Percentiles rank a stretch among this genome's conserved stretches.
Conservation (phyloP, 2,113 vertebrate species). For the Calypte anna region DNA sequence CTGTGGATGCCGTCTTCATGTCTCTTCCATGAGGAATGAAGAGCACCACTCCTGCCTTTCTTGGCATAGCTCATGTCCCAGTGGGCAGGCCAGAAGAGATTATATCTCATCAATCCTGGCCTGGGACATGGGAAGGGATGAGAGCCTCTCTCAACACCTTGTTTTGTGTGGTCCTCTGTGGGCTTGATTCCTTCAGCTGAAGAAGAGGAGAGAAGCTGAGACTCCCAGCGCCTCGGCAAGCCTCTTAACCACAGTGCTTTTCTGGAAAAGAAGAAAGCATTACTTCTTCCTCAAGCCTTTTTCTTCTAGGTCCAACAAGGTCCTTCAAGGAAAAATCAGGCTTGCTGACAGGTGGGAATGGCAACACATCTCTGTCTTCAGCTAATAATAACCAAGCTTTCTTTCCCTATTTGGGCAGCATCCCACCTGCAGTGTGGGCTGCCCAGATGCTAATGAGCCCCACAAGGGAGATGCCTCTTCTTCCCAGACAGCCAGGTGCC, state of each 20-base stretch:
- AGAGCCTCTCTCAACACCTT: not conserved
- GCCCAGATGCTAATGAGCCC: not conserved
- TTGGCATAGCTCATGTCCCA: not conserved
- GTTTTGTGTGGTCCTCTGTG: not conserved
- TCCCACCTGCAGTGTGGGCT: not conserved
- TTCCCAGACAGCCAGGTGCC: not conserved
- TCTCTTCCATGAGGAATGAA: not conserved
- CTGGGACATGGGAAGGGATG: not conserved
- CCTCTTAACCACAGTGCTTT: not conserved
- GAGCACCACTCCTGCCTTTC: not conserved
- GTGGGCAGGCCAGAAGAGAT: not conserved
- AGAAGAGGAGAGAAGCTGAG: not conserved
- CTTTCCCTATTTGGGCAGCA: not conserved
- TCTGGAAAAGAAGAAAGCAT: not conserved
- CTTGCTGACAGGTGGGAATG: not conserved
- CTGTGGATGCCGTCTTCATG: fast-evolving
- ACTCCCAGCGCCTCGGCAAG: fast-evolving
- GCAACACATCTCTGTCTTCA: not conserved
- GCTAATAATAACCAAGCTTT: not conserved
- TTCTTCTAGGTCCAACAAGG: not conserved
- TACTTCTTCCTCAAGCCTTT: not conserved
- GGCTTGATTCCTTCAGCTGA: not conserved
- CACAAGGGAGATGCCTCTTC: not conserved
- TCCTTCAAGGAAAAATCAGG: not conserved
- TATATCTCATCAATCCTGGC: not conserved